Evolutionary conservation across 1,140 invertebrate species (phyloP), one percentile per base, ranked within the genome.

Genomic region (Drosophila biarmipes): DNA sequence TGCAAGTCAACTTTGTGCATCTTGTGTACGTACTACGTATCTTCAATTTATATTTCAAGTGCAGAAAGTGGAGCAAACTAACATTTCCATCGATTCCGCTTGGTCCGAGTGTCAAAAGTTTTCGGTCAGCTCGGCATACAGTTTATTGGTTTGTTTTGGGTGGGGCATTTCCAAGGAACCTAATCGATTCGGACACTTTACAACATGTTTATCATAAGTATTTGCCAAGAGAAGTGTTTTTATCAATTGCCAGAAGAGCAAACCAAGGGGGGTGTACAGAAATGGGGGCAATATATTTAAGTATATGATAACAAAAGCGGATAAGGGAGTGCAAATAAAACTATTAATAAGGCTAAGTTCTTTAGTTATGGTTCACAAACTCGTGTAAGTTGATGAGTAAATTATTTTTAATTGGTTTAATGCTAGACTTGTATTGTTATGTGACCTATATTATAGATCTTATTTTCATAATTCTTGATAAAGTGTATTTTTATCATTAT

Each of bases 131-230:
- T 57, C 34, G 3, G 3, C 24, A 27, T 19, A 17, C 48, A 76
- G 62, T 74, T 74, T 80, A 80, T 80, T 74, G 77, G 64, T 64
- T 75, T 58, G 64, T 79, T 74, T 15, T 15, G 12, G 54, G 29
- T 2, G 17, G 15, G 1, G 31, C n/a, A 35, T 29, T 51, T 40
- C 6, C 24, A 15, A 24, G 24, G n/a, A 31, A 31, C 40, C 34
- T 69, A 69, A 69, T 69, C 66, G 66, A 69, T 56, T 69, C 51
- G 63, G 63, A 56, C 66, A 69, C 63, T 69, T 69, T 69, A 69
- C 66, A 69, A 69, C 40, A 69, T 69, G 63, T 69, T 68, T 69
- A 55, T 69, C 63, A 27, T 62, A 67, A 67, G 59, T 51, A 42
- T 67, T 67, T 67, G 59, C 7, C 63, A 59, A 69, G 15, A 40